Conservation (phyloP, 2,797 vertebrate species). For the Spea hammondii region DNA sequence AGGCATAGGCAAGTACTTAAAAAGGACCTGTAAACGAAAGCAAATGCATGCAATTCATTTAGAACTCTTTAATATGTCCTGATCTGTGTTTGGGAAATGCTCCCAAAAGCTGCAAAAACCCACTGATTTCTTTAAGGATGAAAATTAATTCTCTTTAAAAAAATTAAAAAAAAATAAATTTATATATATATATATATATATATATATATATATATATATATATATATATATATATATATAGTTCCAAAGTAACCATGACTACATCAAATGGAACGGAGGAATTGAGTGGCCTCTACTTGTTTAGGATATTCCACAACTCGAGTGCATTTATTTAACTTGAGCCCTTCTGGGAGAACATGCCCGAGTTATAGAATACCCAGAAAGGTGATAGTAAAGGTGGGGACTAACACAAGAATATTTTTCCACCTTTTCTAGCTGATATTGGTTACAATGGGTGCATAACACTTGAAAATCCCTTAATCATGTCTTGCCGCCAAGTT, state of each 20-base stretch:
- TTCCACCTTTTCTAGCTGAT: not conserved
- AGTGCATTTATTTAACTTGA: constrained; percentile 29
- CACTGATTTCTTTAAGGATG: constrained; percentile 6
- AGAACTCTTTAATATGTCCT: too few relatives aligned
- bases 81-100: not conserved
- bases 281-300: constrained; percentile 32
- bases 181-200: not conserved
- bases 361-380: constrained; percentile 1
- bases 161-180: constrained; percentile 1
- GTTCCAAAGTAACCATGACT: constrained; percentile 35
- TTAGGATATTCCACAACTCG: constrained; percentile 40
- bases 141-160: constrained; percentile 15
- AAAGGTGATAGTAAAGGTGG: not conserved
- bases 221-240: not conserved
- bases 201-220: not conserved
- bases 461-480: constrained; percentile 1
- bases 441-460: constrained; percentile 14
- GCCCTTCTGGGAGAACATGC: constrained; percentile 15
- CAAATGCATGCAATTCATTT: too few relatives aligned
- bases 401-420: not conserved
- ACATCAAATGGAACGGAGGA: constrained; percentile 38
- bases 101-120: constrained; percentile 10
- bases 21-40: too few relatives aligned
- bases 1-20: too few relatives aligned
- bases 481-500: not conserved